Evolutionary conservation across 2,888 invertebrate species (phyloP).

Genomic region (Drosophila cracens): DNA sequence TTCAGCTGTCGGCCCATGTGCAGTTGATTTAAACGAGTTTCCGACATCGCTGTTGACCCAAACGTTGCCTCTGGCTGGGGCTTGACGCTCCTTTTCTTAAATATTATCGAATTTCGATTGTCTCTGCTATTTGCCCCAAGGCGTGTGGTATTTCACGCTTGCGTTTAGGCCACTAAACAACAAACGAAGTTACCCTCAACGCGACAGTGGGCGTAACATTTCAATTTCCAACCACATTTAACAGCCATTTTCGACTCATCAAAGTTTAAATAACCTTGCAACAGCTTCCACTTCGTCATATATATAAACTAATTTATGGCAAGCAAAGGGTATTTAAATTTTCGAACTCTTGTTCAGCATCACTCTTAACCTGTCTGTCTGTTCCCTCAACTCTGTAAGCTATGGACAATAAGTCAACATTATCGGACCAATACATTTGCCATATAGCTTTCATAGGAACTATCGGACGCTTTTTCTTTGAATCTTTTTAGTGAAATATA

Average conservation of each 20-base stretch:
- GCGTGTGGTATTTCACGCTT: slow-evolving; percentile 36
- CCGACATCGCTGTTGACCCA: slow-evolving; percentile 49
- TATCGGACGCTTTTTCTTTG: no score
- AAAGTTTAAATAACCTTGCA: neutral
- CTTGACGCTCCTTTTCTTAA: slow-evolving; percentile 36
- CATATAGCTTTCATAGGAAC: no score
- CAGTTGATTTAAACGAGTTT: slow-evolving; percentile 67
- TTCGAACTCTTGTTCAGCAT: neutral
- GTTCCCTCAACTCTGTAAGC: neutral
- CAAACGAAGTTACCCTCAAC: slow-evolving; percentile 48
- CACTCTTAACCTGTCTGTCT: neutral
- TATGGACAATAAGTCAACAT: no score
- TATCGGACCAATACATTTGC: no score
- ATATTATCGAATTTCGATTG: slow-evolving; percentile 81
- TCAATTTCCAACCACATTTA: neutral
- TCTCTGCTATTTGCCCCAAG: slow-evolving; percentile 53
- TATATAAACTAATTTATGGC: neutral
- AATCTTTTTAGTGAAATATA: no score
- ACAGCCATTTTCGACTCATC: neutral
- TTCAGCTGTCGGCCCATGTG: slow-evolving; percentile 20
- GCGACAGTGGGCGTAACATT: slow-evolving; percentile 12
- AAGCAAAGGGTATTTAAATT: neutral
- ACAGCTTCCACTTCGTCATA: neutral
- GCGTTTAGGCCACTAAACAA: slow-evolving; percentile 40
- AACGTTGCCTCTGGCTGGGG: slow-evolving; percentile 41